phyloP scores from a whole-genome alignment of 2,113 vertebrate genomes.

The Brachyistius frenatus region DNA sequence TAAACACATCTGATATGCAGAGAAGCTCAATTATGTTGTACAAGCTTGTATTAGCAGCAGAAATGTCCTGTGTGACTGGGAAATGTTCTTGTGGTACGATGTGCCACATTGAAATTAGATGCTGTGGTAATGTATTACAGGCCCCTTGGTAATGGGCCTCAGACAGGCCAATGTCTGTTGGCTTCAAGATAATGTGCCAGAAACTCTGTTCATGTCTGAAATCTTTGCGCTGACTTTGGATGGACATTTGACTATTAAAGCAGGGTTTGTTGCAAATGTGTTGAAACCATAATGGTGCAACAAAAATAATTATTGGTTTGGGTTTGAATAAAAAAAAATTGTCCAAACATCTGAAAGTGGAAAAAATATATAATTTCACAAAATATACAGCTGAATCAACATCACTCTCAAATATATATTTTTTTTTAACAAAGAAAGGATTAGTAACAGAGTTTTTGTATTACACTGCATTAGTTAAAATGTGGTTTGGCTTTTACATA shows the following conservation, averaged over 20 bases:
- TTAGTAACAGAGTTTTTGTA: no score
- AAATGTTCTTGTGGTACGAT: background rate
- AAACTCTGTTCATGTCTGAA: background rate
- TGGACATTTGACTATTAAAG: background rate
- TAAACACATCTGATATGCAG: background rate
- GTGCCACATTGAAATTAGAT: background rate
- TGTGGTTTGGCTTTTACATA: no score
- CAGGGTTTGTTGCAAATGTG: background rate
- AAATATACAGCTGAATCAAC: no score
- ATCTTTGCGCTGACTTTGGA: background rate
- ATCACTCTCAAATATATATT: no score
- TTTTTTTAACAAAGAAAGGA: no score
- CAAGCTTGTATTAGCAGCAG: background rate
- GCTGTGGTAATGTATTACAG: background rate
- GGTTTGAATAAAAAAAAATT: no score
- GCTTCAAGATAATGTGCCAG: constrained; percentile 1
- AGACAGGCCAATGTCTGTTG: background rate
- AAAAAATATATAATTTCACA: no score
- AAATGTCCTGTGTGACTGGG: background rate
- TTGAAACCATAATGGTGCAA: no score
- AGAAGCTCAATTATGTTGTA: background rate
- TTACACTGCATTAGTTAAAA: no score
- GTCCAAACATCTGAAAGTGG: no score
- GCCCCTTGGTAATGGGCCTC: background rate
- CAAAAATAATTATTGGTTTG: no score